phyloP scores from a whole-genome alignment of 2,797 vertebrate genomes.

The Cyprinella venusta region DNA sequence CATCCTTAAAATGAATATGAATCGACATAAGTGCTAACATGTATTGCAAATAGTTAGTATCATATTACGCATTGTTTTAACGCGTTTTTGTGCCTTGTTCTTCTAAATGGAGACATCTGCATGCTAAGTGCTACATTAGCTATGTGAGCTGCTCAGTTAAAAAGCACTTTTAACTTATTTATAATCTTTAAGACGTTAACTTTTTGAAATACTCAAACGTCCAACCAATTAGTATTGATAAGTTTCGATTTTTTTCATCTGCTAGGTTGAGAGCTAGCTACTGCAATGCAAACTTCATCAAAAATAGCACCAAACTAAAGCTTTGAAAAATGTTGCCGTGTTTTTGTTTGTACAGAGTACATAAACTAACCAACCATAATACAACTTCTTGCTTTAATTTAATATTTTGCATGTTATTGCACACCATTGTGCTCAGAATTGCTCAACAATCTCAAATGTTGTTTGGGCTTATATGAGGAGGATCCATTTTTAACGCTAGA shows the following conservation, averaged over 20 bases:
- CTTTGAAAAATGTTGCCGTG: background rate
- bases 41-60: background rate
- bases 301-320: background rate
- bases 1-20: background rate
- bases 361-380: background rate
- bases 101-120: background rate
- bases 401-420: background rate
- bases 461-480: background rate
- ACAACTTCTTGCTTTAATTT: background rate
- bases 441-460: background rate
- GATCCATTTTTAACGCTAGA: background rate
- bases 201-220: background rate
- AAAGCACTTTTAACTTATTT: background rate
- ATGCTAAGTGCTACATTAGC: conserved; percentile 41
- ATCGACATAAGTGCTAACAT: background rate
- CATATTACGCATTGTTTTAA: background rate
- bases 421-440: background rate
- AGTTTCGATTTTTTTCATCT: background rate
- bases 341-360: background rate
- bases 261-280: background rate
- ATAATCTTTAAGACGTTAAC: background rate
- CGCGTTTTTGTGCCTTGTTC: background rate
- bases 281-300: background rate
- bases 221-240: background rate
- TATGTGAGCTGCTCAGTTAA: background rate